Base-by-base conservation (phyloP, 2,888 invertebrate species). In the Malachius bipustulatus region DNA sequence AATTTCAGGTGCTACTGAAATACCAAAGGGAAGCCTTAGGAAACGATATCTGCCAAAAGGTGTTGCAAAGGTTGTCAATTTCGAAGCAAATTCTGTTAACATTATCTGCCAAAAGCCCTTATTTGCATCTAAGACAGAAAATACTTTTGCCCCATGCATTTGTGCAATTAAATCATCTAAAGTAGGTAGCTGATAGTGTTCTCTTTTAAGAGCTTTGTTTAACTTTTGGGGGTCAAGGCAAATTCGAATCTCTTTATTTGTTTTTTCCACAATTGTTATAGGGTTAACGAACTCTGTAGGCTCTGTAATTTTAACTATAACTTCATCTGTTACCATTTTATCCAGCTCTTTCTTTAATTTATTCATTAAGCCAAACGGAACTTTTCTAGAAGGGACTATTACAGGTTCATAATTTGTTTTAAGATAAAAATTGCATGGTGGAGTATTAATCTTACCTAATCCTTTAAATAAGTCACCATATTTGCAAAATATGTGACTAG, bases 1-100 rank as follows among this genome's bases (percentile, higher is more conserved):
- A 8, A 8, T 8, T 24, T 24, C 24, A 11, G 47, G 41, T 8
- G 45, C 41, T 14, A 35, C 30, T 28, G 13, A 37, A 29, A 53
- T 16, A 1, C 50, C 52, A 39, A 47, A 52, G 4, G 49, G 49
- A 9, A 51, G 26, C 36, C 44, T 29, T 15, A 34, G 29, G 16
- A 32, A 36, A 8, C 26, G 13, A 32, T 19, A 36, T 16, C 26
- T n/a, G 9, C 36, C 36, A 24, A 32, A 36, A 26, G 32, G 36
- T 13, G 36, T 26, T 3, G 26, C 31, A 32, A 36, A 36, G 10
- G 32, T 36, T 4, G 31, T 32, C 14, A 36, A 26, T 8, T 26
- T 10, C 4, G 36, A 36, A 19, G 32, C 14, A 8, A 8, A 10
- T 35, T 35, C 19, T 16, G n/a, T 12, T 32, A 29, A 15, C 30